Conservation (phyloP, 2,113 vertebrate genomes). For the Pachypanchax playfairii region DNA sequence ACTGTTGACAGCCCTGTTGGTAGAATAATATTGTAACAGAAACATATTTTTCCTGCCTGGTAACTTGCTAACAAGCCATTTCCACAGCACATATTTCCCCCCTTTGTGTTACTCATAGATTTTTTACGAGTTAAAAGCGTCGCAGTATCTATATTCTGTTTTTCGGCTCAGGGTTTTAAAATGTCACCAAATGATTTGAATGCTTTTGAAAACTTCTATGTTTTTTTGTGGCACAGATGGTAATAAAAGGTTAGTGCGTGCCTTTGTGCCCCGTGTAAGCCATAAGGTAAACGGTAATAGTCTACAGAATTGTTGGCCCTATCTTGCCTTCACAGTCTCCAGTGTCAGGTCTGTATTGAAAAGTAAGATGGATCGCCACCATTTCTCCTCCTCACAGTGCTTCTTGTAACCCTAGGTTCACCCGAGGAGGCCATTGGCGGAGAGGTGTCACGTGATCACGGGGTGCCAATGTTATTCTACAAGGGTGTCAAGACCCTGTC, state of each 20-base stretch:
- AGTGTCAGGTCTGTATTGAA: slow-evolving; percentile 98
- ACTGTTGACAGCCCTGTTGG: slow-evolving; percentile 55
- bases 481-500: slow-evolving; percentile 99
- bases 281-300: slow-evolving; percentile 82
- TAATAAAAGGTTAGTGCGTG: slow-evolving; percentile 66
- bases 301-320: slow-evolving; percentile 85
- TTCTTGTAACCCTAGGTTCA: slow-evolving; percentile 95
- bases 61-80: slow-evolving; percentile 48
- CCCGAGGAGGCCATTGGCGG: slow-evolving; percentile 95
- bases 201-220: slow-evolving; percentile 52
- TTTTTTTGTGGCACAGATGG: slow-evolving; percentile 68
- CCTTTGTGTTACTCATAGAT: no score
- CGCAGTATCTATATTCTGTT: slow-evolving; percentile 22
- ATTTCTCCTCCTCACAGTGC: slow-evolving; percentile 93
- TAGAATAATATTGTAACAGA: slow-evolving; percentile 58
- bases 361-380: slow-evolving; percentile 99
- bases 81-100: slow-evolving; percentile 23
- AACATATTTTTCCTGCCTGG: slow-evolving; percentile 60
- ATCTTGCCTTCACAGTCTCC: slow-evolving; percentile 95
- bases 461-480: slow-evolving; percentile 99
- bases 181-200: slow-evolving; percentile 42
- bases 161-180: slow-evolving; percentile 31
- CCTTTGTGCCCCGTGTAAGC: slow-evolving; percentile 68
- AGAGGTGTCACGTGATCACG: slow-evolving; percentile 96
- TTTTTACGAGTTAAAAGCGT: slow-evolving; percentile 1